Evolutionary conservation across 1,140 invertebrate species (phyloP).

Genomic region (Dermatophagoides farinae): DNA sequence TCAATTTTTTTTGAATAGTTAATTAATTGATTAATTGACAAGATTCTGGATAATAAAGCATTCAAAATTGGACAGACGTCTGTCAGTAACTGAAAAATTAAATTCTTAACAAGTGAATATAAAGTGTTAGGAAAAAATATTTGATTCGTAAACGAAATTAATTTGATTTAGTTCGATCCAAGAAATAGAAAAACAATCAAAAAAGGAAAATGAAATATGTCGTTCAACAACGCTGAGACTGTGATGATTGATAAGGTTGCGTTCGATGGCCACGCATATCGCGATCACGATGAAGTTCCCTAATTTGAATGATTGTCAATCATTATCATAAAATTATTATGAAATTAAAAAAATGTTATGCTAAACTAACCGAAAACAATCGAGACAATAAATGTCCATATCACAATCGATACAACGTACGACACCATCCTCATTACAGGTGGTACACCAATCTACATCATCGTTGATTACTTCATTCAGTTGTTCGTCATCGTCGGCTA

Average conservation of each 20-base stretch:
- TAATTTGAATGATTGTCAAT: background rate
- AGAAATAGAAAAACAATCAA: background rate
- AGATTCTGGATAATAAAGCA: no score
- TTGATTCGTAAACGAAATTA: background rate
- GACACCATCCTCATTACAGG: slow-evolving; percentile 50
- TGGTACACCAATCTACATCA: slow-evolving; percentile 50
- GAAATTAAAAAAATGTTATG: background rate
- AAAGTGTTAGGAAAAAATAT: background rate
- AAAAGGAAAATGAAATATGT: background rate
- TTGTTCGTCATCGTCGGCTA: background rate
- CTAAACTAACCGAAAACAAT: slow-evolving; percentile 33
- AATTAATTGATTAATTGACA: no score
- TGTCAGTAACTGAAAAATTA: background rate
- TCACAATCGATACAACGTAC: slow-evolving; percentile 44
- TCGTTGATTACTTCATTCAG: slow-evolving; percentile 22
- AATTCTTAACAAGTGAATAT: background rate
- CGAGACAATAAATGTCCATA: slow-evolving; percentile 44
- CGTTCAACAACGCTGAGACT: background rate
- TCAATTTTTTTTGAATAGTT: no score
- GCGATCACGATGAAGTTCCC: background rate
- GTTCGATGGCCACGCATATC: slow-evolving; percentile 1
- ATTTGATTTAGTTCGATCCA: background rate
- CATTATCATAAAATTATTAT: background rate
- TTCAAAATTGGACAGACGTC: background rate
- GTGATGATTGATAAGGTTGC: background rate